Conservation (phyloP, 2,113 vertebrate genomes). For the Hippocampus barbouri region DNA sequence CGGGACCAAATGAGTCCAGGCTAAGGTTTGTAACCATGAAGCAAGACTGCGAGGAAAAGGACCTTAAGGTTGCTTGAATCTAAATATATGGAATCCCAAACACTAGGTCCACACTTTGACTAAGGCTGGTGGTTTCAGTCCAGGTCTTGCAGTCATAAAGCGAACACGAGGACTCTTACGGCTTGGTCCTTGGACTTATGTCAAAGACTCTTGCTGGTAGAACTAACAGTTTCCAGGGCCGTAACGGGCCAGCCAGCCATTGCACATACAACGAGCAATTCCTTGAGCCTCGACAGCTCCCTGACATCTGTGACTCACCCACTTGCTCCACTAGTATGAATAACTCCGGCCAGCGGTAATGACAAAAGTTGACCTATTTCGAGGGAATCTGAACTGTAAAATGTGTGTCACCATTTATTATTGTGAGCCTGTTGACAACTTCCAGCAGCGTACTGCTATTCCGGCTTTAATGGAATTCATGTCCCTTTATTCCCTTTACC, state of each 20-base stretch:
- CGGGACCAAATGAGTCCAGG: too few relatives aligned
- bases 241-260: background rate
- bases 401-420: slow-evolving; percentile 15
- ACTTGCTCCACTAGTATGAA: background rate
- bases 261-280: background rate
- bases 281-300: background rate
- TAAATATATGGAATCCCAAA: too few relatives aligned
- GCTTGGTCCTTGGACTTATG: too few relatives aligned
- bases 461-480: slow-evolving; percentile 21
- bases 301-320: slow-evolving; percentile 5
- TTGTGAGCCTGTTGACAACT: slow-evolving; percentile 9
- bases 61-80: too few relatives aligned
- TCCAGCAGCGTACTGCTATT: background rate
- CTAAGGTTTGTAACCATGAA: too few relatives aligned
- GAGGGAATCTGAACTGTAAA: slow-evolving; percentile 17
- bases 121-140: too few relatives aligned
- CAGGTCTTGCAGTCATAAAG: background rate
- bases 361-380: slow-evolving; percentile 20
- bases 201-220: too few relatives aligned
- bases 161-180: background rate
- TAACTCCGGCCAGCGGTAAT: slow-evolving; percentile 3
- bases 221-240: too few relatives aligned
- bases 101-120: too few relatives aligned
- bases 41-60: too few relatives aligned
- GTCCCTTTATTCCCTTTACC: slow-evolving; percentile 15